phyloP scores from a whole-genome alignment of 2,113 vertebrate species.

The Hippocampus barbouri region DNA sequence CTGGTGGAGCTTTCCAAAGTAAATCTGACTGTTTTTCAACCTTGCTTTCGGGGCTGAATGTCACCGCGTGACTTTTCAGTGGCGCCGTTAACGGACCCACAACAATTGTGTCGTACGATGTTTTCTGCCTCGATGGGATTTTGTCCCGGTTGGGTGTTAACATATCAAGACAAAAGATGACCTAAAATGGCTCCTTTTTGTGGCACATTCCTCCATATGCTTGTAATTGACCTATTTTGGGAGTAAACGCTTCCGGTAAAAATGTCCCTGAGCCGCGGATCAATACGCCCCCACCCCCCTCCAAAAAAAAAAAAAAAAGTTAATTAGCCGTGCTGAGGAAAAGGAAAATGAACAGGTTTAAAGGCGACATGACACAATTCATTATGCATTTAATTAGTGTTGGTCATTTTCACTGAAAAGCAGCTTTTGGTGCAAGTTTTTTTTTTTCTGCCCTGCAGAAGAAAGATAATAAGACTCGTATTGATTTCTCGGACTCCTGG shows the following conservation, averaged over 20 bases:
- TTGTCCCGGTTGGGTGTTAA: not conserved
- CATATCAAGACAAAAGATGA: not conserved
- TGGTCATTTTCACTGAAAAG: slow-evolving; percentile 2
- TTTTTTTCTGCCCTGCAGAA: slow-evolving; percentile 5
- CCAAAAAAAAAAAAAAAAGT: slow-evolving; percentile 13
- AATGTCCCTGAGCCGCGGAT: slow-evolving; percentile 14
- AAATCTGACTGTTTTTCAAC: not conserved
- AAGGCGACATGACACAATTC: slow-evolving; percentile 8
- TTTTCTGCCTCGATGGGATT: not conserved
- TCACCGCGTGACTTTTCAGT: not conserved
- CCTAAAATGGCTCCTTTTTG: not conserved
- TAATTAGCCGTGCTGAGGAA: slow-evolving; percentile 12
- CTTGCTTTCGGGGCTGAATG: not conserved
- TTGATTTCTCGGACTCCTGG: slow-evolving; percentile 22
- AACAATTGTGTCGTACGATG: not conserved
- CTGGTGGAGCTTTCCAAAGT: not conserved
- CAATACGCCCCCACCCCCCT: not conserved
- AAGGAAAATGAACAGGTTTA: slow-evolving; percentile 11
- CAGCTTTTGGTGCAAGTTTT: slow-evolving; percentile 9
- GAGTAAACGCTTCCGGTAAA: slow-evolving; percentile 9
- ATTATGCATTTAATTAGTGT: slow-evolving; percentile 19
- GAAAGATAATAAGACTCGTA: slow-evolving; percentile 14
- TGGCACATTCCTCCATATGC: not conserved
- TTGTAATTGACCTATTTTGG: not conserved
- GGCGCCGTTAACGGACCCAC: too few species aligned